These are phyloP conservation scores for Cryptomyrus ogoouensis DNA, from an alignment of 2,113 vertebrate genomes.

Conservation along the genomic window DNA sequence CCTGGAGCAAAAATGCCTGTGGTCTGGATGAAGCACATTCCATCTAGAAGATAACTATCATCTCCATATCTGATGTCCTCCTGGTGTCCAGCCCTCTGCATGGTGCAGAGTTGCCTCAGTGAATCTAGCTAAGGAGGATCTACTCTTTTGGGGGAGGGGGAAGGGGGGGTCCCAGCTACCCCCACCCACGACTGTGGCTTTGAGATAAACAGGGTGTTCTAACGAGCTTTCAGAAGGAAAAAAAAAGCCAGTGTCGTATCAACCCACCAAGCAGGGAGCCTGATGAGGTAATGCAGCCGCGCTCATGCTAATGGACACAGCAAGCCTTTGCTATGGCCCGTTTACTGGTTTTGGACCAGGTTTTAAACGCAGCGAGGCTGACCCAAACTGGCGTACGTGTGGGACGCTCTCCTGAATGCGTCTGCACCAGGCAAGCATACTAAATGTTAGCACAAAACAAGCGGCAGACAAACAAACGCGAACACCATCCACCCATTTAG, in stretches of 20 bases:
- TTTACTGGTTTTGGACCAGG: background rate
- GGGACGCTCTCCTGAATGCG: background rate
- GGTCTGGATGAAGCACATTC: background rate
- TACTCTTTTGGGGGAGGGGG: background rate
- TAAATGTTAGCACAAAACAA: background rate
- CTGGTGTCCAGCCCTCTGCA: background rate
- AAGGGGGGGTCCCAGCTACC: background rate
- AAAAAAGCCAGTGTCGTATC: background rate
- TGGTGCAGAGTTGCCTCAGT: background rate
- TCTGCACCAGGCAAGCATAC: background rate
- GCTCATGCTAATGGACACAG: background rate
- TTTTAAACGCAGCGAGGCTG: background rate
- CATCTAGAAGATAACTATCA: background rate
- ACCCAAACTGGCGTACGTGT: background rate
- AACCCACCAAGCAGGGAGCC: background rate
- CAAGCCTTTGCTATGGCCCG: background rate
- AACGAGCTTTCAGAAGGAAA: background rate
- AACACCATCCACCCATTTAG: background rate
- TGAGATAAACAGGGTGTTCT: conserved; percentile 3
- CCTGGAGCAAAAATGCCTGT: background rate
- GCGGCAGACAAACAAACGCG: background rate
- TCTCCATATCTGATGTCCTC: background rate
- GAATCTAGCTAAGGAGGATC: background rate
- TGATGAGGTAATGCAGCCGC: background rate
- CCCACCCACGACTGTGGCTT: background rate